Base-by-base conservation (phyloP, 2,888 invertebrate genomes). In the Helicoverpa assulta region DNA sequence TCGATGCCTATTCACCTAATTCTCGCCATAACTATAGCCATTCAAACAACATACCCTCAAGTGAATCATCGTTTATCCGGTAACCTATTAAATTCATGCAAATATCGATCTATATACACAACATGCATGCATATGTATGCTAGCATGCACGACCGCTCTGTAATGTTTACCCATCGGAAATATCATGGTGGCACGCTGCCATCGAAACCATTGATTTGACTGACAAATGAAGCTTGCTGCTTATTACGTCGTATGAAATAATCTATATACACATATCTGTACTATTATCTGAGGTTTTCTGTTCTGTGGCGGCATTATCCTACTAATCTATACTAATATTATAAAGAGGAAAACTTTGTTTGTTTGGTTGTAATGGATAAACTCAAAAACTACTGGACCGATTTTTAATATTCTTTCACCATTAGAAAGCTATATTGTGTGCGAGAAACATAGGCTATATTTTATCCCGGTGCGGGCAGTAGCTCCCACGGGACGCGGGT, bases 181-280 rank as follows among this genome's bases (percentile, higher is more conserved):
- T 54, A 54, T 29, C 47, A 59, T 55, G n/a, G 55, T 67, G 78
- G 73, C 76, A 76, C 62, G 50, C 52, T 78, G 73, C 73, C 78
- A 69, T 77, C 54, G 3, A 26, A 16, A 50, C 47, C 47, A 62
- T 76, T 76, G 61, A 76, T 72, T 26, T 54, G 54, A 47, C 43
- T 61, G 64, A 53, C 52, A 67, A 72, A 67, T 69, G 65, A 73
- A 55, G 50, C 73, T 62, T 66, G 62, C 56, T 54, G 53, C 53
- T 54, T 51, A 47, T 33, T 53, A 40, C 29, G 61, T 26, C 10
- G 10, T n/a, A 70, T 1, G 40, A 33, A 72, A 64, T 52, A 19
- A 54, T 18, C 50, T 33, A 10, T 33, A 33, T 7, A 26, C 53
- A 26, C 53, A 40, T 50, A 63, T 55, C 54, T 70, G 51, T 40